Percentiles rank a stretch among this genome's conserved stretches.
Conservation (phyloP, 1,140 invertebrate species). For the Helicoverpa armigera region DNA sequence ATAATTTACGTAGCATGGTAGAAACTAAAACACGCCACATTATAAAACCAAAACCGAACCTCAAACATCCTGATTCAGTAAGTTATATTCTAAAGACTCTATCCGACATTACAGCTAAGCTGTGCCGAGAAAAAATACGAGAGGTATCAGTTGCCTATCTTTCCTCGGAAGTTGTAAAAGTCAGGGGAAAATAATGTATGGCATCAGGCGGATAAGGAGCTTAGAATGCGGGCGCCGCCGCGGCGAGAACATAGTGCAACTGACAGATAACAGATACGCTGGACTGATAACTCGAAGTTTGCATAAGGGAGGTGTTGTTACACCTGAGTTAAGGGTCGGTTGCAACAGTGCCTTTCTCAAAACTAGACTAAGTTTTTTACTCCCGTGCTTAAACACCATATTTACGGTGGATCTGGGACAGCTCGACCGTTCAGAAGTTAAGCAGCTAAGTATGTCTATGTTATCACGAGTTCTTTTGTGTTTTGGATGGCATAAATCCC, state of each 20-base stretch:
- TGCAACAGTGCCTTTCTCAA: no score
- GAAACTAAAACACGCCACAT: no score
- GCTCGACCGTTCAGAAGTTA: no score
- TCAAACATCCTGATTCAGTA: neutral
- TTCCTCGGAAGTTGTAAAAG: conserved; percentile 23
- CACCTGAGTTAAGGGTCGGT: no score
- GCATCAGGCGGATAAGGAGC: conserved; percentile 5
- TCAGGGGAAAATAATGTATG: conserved; percentile 40
- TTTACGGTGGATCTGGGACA: no score
- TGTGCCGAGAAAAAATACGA: conserved; percentile 16
- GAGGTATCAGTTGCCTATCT: conserved; percentile 4
- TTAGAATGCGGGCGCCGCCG: conserved; percentile 28
- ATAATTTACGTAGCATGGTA: no score
- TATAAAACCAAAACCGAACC: neutral
- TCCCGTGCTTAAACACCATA: no score
- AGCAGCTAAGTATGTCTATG: no score
- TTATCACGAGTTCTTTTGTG: no score
- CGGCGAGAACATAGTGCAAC: conserved; percentile 26
- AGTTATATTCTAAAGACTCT: neutral
- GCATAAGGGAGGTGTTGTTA: neutral
- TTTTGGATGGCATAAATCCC: no score
- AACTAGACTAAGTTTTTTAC: no score
- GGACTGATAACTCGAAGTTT: conserved; percentile 1
- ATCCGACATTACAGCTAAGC: conserved; percentile 7
- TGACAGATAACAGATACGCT: neutral